A percentile compares a stretch with the other conserved stretches of the same genome.
Conservation (phyloP, 2,113 vertebrate genomes). For the Eupsittula cactorum region DNA sequence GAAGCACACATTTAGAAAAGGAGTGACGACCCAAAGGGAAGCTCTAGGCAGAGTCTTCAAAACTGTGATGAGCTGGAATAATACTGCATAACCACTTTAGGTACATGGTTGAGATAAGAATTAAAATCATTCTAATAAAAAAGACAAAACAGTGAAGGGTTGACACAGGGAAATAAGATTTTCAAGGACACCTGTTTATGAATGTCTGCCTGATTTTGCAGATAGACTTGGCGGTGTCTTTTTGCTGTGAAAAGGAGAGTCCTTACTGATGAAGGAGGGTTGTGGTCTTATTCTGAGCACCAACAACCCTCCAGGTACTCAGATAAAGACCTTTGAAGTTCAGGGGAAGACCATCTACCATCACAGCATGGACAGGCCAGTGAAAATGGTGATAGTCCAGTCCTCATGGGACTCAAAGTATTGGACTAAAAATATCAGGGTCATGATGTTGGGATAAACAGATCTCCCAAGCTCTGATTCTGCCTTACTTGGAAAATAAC, state of each 20-base stretch:
- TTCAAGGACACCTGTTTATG: background rate
- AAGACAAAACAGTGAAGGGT: background rate
- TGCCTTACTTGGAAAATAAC: background rate
- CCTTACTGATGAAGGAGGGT: background rate
- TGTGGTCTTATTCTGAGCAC: background rate
- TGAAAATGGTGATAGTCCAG: background rate
- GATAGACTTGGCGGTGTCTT: background rate
- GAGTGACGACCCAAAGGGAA: background rate
- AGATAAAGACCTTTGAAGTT: background rate
- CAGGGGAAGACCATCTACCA: background rate
- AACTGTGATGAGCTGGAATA: background rate
- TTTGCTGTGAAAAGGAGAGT: background rate
- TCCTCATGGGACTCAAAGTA: background rate
- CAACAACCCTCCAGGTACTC: background rate
- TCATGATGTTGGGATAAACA: background rate
- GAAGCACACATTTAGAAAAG: background rate
- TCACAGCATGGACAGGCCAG: background rate
- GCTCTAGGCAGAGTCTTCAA: background rate
- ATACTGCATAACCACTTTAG: background rate
- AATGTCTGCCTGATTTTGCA: background rate
- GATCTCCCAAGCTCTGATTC: background rate
- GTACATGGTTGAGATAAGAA: background rate
- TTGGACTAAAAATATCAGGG: background rate
- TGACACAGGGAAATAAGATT: background rate
- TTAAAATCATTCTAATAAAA: background rate